Evolutionary conservation across 2,888 invertebrate species (phyloP), one percentile per base, ranked within the genome.

Genomic region (Nomada fabriciana): DNA sequence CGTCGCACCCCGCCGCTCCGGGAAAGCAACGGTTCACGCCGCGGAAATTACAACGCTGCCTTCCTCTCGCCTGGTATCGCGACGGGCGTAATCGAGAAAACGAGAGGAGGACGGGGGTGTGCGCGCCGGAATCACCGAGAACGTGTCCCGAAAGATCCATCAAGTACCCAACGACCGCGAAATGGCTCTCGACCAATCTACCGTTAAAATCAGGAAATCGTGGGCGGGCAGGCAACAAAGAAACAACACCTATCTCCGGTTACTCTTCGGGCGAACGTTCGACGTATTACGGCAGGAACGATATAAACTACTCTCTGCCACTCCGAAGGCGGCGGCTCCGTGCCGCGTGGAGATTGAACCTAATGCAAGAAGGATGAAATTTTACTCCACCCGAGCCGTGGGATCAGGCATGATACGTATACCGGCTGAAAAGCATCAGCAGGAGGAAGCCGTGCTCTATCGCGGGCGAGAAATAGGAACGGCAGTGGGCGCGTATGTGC

Each of bases 121-220:
- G 20, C 57, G 50, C 59, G 50, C 59, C 73, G 59, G 63, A 85
- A 78, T 65, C 72, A 60, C 74, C 75, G 72, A 64, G 74, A 84
- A 82, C 82, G 65, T 63, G 84, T 85, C 85, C 85, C 86, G 84
- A 83, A 88, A 88, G 88, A 88, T 88, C 87, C 87, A 87, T 88
- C 88, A 88, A 88, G 88, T 73, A 80, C 69, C 77, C 87, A 80
- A 88, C 86, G 79, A 84, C 86, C 88, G 82, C 83, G 87, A 88
- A 88, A 88, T 85, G 82, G 85, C 80, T 72, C 83, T 83, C 84
- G 77, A 88, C 83, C 87, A 88, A 88, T 88, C 86, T 87, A 81
- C 85, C 76, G 79, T 75, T 82, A 77, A 88, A 86, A 88, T 88
- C 88, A 87, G 81, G 82, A 83, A 87, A 82, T 84, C 76, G 82